These are phyloP conservation scores for Engystomops pustulosus DNA, from an alignment of 2,113 vertebrate species.

Conservation along the genomic window DNA sequence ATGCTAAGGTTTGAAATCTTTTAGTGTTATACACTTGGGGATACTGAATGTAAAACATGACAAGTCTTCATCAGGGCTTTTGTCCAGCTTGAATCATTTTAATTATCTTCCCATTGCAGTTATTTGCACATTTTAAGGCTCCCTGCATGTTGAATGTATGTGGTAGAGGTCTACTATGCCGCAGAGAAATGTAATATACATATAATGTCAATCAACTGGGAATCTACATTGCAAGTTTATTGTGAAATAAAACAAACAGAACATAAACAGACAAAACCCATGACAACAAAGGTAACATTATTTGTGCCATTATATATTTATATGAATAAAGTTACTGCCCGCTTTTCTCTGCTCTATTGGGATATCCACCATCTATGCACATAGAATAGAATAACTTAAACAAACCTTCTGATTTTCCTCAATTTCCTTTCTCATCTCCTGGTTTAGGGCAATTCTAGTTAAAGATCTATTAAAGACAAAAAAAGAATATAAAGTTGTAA, in stretches of 20 bases:
- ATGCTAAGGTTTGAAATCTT: constrained; percentile 63
- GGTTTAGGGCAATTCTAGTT: constrained; percentile 86
- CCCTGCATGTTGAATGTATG: constrained; percentile 25
- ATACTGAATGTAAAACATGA: constrained; percentile 47
- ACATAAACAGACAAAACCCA: neutral
- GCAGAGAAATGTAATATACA: neutral
- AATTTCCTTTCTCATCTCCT: constrained; percentile 91
- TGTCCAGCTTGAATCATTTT: constrained; percentile 50
- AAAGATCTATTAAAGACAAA: constrained; percentile 87
- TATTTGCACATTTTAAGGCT: constrained; percentile 41
- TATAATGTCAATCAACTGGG: constrained; percentile 35
- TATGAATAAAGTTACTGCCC: neutral
- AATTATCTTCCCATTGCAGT: constrained; percentile 48
- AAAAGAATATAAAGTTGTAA: neutral
- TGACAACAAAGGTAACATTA: neutral
- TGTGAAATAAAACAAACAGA: neutral
- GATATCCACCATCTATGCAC: neutral
- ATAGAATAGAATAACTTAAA: neutral
- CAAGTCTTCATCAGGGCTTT: constrained; percentile 33
- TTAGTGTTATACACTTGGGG: constrained; percentile 51
- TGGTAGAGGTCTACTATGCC: neutral
- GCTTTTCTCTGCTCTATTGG: neutral
- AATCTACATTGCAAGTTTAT: neutral
- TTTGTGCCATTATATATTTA: neutral
- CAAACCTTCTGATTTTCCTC: constrained; percentile 95